phyloP scores from a whole-genome alignment of 2,113 vertebrate genomes.

The Dissostichus mawsoni region DNA sequence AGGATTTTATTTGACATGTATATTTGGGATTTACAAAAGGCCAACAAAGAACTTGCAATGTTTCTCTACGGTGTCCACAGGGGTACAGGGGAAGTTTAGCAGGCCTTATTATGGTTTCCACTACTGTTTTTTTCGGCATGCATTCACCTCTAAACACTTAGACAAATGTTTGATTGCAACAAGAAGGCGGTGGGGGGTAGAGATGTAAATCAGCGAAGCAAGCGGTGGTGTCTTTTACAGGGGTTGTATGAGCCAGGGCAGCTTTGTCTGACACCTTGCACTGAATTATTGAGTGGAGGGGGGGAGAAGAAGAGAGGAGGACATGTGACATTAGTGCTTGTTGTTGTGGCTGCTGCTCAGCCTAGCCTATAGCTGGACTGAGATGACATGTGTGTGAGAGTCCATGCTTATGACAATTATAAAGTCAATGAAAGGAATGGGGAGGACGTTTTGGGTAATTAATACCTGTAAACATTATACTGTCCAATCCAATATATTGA shows the following conservation, averaged over 20 bases:
- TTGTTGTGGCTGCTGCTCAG: conserved; percentile 80
- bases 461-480: not conserved
- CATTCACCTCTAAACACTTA: conserved; percentile 67
- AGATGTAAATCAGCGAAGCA: conserved; percentile 73
- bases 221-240: conserved; percentile 80
- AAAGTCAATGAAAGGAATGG: conserved; percentile 34
- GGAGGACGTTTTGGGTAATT: not conserved
- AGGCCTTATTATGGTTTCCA: conserved; percentile 7
- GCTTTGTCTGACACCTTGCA: conserved; percentile 85
- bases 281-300: conserved; percentile 83
- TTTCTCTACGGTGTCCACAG: not conserved
- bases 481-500: not conserved
- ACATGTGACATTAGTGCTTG: conserved; percentile 81
- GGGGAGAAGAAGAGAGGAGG: conserved; percentile 60
- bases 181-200: conserved; percentile 61
- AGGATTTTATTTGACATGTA: not conserved
- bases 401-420: conserved; percentile 9
- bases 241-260: conserved; percentile 80
- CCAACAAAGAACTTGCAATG: not conserved
- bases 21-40: not conserved
- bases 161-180: conserved; percentile 80
- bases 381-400: conserved; percentile 23
- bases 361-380: conserved; percentile 68
- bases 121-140: conserved; percentile 28
- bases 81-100: not conserved